A percentile compares a stretch with the other conserved stretches of the same genome.
phyloP scores from a whole-genome alignment of 2,113 vertebrate species.

The Dipodomys ordii region DNA sequence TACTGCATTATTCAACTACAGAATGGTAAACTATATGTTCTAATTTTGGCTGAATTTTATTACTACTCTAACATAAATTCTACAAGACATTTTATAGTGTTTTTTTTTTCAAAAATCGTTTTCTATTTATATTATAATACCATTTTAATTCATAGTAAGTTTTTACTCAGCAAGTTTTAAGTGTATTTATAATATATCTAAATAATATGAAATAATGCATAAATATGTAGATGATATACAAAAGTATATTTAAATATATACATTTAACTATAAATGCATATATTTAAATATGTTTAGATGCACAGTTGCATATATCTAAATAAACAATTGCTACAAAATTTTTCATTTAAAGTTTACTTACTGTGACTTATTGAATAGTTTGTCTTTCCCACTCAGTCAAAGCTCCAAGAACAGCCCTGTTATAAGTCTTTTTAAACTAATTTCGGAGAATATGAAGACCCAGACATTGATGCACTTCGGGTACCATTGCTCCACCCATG shows the following conservation, averaged over 20 bases:
- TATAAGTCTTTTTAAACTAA: background rate
- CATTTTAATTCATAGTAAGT: background rate
- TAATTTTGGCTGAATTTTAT: background rate
- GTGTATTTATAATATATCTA: background rate
- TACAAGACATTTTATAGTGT: background rate
- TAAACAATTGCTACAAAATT: background rate
- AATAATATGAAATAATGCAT: too few relatives aligned
- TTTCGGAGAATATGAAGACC: background rate
- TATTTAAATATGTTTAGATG: too few relatives aligned
- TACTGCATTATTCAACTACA: background rate
- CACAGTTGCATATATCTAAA: background rate
- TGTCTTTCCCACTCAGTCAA: background rate
- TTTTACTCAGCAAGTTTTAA: background rate
- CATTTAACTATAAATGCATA: too few relatives aligned
- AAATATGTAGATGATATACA: too few relatives aligned
- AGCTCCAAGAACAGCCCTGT: background rate
- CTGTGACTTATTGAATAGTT: background rate
- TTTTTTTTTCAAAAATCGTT: background rate
- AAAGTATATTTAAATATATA: too few relatives aligned
- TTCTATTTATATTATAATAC: background rate
- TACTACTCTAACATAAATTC: background rate
- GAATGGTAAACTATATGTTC: background rate
- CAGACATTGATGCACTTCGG: background rate
- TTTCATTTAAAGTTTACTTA: background rate
- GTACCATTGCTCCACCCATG: background rate